Conservation (phyloP, 2,113 vertebrate species). For the Ornithorhynchus anatinus region DNA sequence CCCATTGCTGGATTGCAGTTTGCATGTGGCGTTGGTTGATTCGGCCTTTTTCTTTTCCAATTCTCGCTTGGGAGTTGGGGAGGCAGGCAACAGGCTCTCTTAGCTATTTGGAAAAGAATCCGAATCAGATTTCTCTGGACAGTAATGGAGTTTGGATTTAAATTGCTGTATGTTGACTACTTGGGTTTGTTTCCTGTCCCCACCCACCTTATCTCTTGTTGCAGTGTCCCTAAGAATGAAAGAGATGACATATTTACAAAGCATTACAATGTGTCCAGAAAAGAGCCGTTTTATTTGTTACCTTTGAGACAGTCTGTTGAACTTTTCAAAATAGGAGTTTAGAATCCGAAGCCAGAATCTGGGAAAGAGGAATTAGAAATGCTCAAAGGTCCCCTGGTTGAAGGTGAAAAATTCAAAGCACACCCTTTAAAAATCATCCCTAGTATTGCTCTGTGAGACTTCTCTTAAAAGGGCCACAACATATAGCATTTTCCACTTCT, state of each 20-base stretch:
- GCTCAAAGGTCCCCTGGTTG: conserved; percentile 9
- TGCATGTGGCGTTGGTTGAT: conserved; percentile 20
- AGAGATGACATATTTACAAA: not conserved
- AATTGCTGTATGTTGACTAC: not conserved
- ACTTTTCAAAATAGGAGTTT: conserved; percentile 29
- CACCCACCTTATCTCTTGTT: conserved; percentile 10
- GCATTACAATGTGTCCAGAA: not conserved
- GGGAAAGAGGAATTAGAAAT: conserved; percentile 3
- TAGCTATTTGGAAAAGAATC: conserved; percentile 3
- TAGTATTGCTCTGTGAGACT: conserved; percentile 3
- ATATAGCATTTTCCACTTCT: not conserved
- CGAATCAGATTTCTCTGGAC: not conserved
- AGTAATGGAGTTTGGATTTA: conserved; percentile 17
- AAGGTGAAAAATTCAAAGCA: conserved; percentile 41
- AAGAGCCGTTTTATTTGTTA: not conserved
- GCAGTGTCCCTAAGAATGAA: not conserved
- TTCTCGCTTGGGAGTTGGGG: conserved; percentile 36
- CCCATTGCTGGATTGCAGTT: conserved; percentile 7
- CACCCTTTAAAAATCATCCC: conserved; percentile 31
- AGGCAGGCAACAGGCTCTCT: not conserved
- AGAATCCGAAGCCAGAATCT: not conserved
- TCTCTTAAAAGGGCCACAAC: conserved; percentile 22
- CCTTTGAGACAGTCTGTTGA: conserved; percentile 10
- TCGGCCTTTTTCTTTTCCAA: conserved; percentile 26
- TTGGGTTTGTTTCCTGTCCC: conserved; percentile 41